Evolutionary conservation across 2,888 invertebrate species (phyloP).

Genomic region (Acrobasis repandana): DNA sequence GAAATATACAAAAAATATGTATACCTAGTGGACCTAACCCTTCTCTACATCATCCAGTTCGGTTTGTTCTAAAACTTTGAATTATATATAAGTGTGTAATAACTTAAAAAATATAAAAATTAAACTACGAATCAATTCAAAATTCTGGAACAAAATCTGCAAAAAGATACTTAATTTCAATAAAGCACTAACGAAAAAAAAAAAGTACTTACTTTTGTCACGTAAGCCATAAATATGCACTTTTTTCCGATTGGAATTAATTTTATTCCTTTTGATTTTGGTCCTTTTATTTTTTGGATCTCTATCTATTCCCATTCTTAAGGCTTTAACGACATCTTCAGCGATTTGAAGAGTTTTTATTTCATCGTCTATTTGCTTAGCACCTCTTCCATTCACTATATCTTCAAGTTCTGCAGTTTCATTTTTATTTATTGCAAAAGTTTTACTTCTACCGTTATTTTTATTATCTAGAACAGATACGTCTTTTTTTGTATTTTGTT

Average conservation of each 20-base stretch:
- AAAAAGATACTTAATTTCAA: no score
- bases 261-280: neutral
- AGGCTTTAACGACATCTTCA: slow-evolving; percentile 4
- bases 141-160: no score
- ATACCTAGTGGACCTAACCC: no score
- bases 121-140: no score
- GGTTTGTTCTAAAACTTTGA: no score
- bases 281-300: slow-evolving; percentile 13
- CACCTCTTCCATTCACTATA: neutral
- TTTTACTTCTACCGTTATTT: neutral
- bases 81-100: no score
- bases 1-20: no score
- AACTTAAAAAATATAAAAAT: no score
- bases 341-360: slow-evolving; percentile 3
- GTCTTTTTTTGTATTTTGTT: neutral
- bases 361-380: neutral
- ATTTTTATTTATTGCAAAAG: neutral
- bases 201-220: neutral
- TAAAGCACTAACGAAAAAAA: no score
- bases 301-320: slow-evolving; percentile 13
- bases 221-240: neutral
- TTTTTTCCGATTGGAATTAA: neutral
- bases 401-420: neutral
- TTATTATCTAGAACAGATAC: neutral
- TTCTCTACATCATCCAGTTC: no score